Evolutionary conservation across 2,888 invertebrate genomes (phyloP).

Genomic region (Drosophila meridionalis): DNA sequence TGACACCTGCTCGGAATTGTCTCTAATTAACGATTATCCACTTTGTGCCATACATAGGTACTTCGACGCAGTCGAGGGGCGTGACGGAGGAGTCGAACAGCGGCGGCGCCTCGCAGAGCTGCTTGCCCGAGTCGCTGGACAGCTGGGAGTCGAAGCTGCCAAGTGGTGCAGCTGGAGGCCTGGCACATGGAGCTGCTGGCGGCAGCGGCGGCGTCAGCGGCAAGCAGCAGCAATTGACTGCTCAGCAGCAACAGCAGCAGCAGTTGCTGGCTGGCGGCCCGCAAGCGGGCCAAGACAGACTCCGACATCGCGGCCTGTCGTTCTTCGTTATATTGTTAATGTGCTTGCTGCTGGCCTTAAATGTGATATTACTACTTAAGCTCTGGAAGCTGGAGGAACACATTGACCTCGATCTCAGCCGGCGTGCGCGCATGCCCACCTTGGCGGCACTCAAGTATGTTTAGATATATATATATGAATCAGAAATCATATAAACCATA

Average conservation of each 20-base stretch:
- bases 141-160: slow-evolving; percentile 60
- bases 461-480: slow-evolving; percentile 20
- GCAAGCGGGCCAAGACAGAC: slow-evolving; percentile 34
- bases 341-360: slow-evolving; percentile 89
- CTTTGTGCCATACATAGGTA: slow-evolving; percentile 70
- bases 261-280: slow-evolving; percentile 46
- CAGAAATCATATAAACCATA: neutral
- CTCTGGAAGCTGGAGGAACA: slow-evolving; percentile 90
- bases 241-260: slow-evolving; percentile 53
- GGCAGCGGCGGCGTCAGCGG: slow-evolving; percentile 9
- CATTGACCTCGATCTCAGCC: slow-evolving; percentile 82
- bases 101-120: slow-evolving; percentile 46
- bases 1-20: neutral
- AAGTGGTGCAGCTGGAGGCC: slow-evolving; percentile 48
- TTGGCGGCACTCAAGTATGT: slow-evolving; percentile 81
- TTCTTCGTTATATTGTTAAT: slow-evolving; percentile 86
- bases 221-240: slow-evolving; percentile 32
- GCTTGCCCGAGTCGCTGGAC: slow-evolving; percentile 49
- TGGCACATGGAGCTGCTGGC: slow-evolving; percentile 26
- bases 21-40: neutral
- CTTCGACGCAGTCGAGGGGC: slow-evolving; percentile 82
- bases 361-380: slow-evolving; percentile 93
- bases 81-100: slow-evolving; percentile 75
- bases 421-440: slow-evolving; percentile 81
- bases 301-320: slow-evolving; percentile 83